These are phyloP conservation scores for Rhopilema esculentum DNA, from an alignment of 30 jellyfish, hydroid and myxozoan genomes.

Conservation along the genomic window DNA sequence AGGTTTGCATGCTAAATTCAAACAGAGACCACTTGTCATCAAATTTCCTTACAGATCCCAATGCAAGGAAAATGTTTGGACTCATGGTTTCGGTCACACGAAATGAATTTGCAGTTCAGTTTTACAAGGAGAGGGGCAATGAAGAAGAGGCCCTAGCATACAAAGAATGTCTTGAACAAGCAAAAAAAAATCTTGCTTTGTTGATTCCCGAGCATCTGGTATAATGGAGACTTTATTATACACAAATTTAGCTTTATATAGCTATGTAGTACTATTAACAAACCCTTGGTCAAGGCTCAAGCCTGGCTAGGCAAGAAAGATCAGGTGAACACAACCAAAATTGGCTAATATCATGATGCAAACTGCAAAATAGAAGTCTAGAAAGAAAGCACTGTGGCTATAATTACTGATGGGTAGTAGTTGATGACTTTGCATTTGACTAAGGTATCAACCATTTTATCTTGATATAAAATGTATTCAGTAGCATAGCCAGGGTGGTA, in stretches of 20 bases:
- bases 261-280: too few species aligned
- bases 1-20: conserved; percentile 84
- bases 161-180: conserved; percentile 47
- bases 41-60: conserved; percentile 62
- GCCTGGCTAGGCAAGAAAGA: too few species aligned
- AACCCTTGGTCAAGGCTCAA: too few species aligned
- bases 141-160: conserved; percentile 64
- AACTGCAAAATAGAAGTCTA: too few species aligned
- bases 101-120: conserved; percentile 70
- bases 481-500: too few species aligned
- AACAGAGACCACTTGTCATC: conserved; percentile 88
- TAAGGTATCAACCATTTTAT: too few species aligned
- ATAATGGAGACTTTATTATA: neutral
- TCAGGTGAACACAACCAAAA: too few species aligned
- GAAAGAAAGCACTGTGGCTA: too few species aligned
- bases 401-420: too few species aligned
- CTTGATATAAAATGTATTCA: too few species aligned
- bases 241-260: neutral
- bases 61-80: conserved; percentile 87
- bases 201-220: conserved; percentile 48
- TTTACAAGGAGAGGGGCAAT: conserved; percentile 55
- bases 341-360: too few species aligned
- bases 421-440: too few species aligned
- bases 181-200: conserved; percentile 46
- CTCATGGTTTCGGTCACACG: conserved; percentile 85